phyloP scores from a whole-genome alignment of 2,797 vertebrate genomes.

The Mormyrus proboscirostris region DNA sequence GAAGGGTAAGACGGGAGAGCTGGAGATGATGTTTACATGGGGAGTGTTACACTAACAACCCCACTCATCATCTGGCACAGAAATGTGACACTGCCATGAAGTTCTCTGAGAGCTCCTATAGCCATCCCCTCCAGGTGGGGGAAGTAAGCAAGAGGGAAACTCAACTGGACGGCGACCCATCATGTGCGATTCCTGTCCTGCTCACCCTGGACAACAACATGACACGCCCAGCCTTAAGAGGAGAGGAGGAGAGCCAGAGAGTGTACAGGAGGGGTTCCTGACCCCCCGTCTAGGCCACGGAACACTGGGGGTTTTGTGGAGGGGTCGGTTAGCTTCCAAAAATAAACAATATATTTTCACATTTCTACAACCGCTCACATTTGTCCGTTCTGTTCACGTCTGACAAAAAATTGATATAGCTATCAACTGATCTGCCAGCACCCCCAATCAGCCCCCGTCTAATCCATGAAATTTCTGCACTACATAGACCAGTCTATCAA shows the following conservation, averaged over 20 bases:
- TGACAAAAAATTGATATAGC: not conserved
- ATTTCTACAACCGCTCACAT: not conserved
- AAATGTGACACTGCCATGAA: constrained; percentile 57
- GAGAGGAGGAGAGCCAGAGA: not conserved
- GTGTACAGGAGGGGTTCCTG: not conserved
- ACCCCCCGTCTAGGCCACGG: not conserved
- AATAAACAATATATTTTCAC: not conserved
- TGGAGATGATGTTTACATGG: constrained; percentile 35
- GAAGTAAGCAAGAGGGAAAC: not conserved
- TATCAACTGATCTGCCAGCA: not conserved
- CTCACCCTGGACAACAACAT: not conserved
- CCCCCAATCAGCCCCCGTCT: not conserved
- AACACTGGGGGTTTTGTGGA: not conserved
- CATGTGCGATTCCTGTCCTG: not conserved
- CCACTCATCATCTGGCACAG: constrained; percentile 57
- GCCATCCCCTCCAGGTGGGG: constrained; percentile 42
- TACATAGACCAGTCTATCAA: not conserved
- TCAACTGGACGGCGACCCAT: not conserved
- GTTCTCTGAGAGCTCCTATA: constrained; percentile 43
- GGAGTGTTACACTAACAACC: constrained; percentile 37
- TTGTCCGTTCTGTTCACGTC: not conserved
- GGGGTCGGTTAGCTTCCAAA: not conserved
- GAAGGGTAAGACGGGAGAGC: not conserved
- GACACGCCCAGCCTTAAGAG: not conserved
- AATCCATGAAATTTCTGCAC: not conserved